A percentile compares a stretch with the other conserved stretches of the same genome.
Evolutionary conservation across 2,888 invertebrate genomes (phyloP).

Genomic region (Epistrophe eligans): DNA sequence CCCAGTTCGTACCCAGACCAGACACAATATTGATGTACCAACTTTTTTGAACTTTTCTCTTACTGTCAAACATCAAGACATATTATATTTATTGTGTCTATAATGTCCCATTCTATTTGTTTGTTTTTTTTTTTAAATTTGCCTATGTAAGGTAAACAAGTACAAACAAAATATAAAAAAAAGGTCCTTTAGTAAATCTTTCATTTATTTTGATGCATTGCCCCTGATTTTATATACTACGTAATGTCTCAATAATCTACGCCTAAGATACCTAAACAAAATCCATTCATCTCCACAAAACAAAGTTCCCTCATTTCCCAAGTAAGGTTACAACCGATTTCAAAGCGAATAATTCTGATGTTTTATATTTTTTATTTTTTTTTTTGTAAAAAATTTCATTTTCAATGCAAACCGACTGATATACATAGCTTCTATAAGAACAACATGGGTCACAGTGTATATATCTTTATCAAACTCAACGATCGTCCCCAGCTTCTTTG

Average conservation of each 20-base stretch:
- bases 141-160: neutral
- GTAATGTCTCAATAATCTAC: conserved; percentile 53
- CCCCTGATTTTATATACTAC: neutral
- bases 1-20: too few relatives aligned
- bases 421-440: neutral
- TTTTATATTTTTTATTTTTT: conserved; percentile 24
- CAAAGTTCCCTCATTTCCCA: conserved; percentile 12
- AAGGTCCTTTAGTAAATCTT: neutral
- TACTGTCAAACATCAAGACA: neutral
- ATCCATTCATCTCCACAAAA: conserved; percentile 45
- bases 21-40: too few relatives aligned
- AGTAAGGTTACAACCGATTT: conserved; percentile 47
- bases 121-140: neutral
- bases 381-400: conserved; percentile 40
- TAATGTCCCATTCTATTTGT: neutral
- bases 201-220: neutral
- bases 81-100: neutral
- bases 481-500: conserved; percentile 65
- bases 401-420: conserved; percentile 8
- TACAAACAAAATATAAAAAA: neutral
- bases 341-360: conserved; percentile 30
- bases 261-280: conserved; percentile 42
- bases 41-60: too few relatives aligned
- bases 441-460: conserved; percentile 15
- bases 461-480: conserved; percentile 59